Conservation (phyloP, 1,140 invertebrate genomes). For the Sitophilus oryzae region DNA sequence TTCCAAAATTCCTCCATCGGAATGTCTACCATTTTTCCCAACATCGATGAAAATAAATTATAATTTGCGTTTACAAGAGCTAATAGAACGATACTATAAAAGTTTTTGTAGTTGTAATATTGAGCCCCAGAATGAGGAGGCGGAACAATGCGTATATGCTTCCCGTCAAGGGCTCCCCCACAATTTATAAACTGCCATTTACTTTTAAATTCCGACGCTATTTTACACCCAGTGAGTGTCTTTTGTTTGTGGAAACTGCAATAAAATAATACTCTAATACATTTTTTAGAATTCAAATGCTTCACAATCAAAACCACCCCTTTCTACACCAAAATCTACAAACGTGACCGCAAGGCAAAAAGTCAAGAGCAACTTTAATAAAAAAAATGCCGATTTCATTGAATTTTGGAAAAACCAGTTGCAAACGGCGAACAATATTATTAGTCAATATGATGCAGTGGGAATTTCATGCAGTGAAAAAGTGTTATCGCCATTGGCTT, state of each 20-base stretch:
- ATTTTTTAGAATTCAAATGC: not conserved
- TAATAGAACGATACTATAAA: constrained; percentile 1
- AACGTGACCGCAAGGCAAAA: not conserved
- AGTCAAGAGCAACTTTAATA: too few species aligned
- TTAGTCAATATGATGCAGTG: too few species aligned
- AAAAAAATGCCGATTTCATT: too few species aligned
- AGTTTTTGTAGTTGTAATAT: constrained; percentile 5
- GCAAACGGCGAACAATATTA: too few species aligned
- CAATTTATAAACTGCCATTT: too few species aligned
- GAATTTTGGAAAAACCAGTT: too few species aligned
- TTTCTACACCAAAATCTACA: not conserved
- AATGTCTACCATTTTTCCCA: not conserved
- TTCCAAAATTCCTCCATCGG: not conserved
- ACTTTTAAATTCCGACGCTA: not conserved
- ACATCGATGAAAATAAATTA: constrained; percentile 5
- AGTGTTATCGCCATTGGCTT: too few species aligned
- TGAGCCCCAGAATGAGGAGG: not conserved
- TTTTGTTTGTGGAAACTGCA: constrained; percentile 2
- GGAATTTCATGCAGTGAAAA: too few species aligned
- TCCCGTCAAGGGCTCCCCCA: not conserved
- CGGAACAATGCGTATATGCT: not conserved
- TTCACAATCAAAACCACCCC: not conserved
- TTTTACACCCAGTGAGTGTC: constrained; percentile 2
- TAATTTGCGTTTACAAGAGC: constrained; percentile 5
- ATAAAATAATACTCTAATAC: not conserved